Base-by-base conservation (phyloP, 2,888 invertebrate species). In the Drosophila incognita region DNA sequence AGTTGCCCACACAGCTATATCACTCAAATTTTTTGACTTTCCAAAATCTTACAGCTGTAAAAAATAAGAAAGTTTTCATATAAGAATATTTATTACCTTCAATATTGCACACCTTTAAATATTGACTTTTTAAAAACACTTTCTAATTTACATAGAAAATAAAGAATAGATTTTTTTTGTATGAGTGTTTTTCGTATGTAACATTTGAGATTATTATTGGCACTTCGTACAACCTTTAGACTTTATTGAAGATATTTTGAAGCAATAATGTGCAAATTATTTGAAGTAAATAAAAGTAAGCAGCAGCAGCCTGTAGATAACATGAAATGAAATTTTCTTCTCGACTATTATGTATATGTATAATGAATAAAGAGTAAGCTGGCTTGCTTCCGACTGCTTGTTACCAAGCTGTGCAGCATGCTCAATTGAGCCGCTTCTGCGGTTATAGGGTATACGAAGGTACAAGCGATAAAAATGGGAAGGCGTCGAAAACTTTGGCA, bases 401-500 rank as follows among this genome's bases (percentile, higher is more conserved):
- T 27, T 24, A 24, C n/a, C 18, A 18, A 27, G 5, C 18, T 3
- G 10, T 4, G 18, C 13, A 27, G 1, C 10, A 3, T n/a, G 48
- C n/a, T 8, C 0, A 40, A 15, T n/a, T 6, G 13, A 18, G 10
- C 7, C 2, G 24, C 7, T 35, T 13, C 0, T 35, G n/a, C 29
- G 58, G 24, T 59, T 70, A n/a, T 35, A 70, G 78, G 74, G 79
- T 68, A 74, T 62, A 11, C 59, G 64, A 76, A 29, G 27, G 38
- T n/a, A 82, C 73, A 82, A 82, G 70, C 80, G 75, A 74, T 80
- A 82, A 75, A 79, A 69, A 69, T 72, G 67, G 59, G 69, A 71
- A 82, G 78, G 81, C 83, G 76, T 75, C 76, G 66, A 74, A 71
- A 84, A 82, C 60, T 87, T 82, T 79, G 75, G 74, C 87, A 85